phyloP scores from a whole-genome alignment of 37 sponge, comb jelly and placozoan species.

The Agelas oroides region DNA sequence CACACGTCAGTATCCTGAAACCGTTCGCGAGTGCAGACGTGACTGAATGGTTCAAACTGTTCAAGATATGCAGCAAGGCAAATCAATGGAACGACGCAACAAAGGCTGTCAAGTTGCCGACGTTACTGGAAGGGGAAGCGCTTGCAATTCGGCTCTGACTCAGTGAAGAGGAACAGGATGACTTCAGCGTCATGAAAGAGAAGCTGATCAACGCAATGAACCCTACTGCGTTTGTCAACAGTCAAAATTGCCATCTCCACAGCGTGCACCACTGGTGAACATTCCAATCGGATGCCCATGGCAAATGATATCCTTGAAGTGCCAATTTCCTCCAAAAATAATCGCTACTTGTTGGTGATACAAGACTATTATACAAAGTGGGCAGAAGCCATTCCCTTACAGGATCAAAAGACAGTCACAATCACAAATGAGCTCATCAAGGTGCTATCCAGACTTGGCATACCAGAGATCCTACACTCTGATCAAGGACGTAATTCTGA shows the following conservation, averaged over 20 bases:
- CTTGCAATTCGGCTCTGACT: slow-evolving; percentile 51
- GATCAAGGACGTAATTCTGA: slow-evolving; percentile 70
- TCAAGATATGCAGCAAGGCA: slow-evolving; percentile 40
- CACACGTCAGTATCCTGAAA: slow-evolving; percentile 30
- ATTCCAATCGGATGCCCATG: slow-evolving; percentile 39
- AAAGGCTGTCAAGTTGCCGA: slow-evolving; percentile 37
- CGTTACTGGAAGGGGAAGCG: slow-evolving; percentile 59
- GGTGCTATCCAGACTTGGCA: slow-evolving; percentile 14
- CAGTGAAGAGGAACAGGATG: slow-evolving; percentile 6
- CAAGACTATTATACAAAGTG: slow-evolving; percentile 73
- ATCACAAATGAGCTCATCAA: slow-evolving; percentile 32
- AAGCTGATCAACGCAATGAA: background rate
- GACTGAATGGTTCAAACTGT: slow-evolving; percentile 33
- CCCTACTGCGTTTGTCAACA: slow-evolving; percentile 29
- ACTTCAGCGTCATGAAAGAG: background rate
- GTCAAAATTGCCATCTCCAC: slow-evolving; percentile 30
- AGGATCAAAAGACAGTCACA: slow-evolving; percentile 16
- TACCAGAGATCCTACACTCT: slow-evolving; percentile 55
- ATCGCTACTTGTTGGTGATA: slow-evolving; percentile 14
- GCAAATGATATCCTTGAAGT: slow-evolving; percentile 63
- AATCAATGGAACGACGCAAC: slow-evolving; percentile 43
- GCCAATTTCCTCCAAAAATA: slow-evolving; percentile 6
- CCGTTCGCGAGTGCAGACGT: slow-evolving; percentile 34
- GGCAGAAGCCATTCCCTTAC: slow-evolving; percentile 49
- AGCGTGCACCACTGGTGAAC: slow-evolving; percentile 8